Percentiles rank a stretch among this genome's conserved stretches.
Evolutionary conservation across 2,888 invertebrate genomes (phyloP).

Genomic region (Drosophila ustulata): DNA sequence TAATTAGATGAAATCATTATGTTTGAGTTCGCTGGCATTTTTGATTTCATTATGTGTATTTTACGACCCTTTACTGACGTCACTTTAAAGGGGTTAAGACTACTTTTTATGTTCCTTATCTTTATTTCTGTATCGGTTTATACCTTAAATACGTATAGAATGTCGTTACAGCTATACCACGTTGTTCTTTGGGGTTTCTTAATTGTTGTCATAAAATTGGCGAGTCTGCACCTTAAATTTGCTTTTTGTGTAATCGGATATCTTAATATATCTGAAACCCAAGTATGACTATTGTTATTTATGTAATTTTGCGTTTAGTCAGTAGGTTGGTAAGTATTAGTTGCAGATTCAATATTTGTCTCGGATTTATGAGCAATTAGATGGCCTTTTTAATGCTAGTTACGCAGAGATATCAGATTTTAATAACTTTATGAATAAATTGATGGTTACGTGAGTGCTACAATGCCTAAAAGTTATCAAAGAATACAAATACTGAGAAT

Average conservation of each 20-base stretch:
- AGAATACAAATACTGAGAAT: too few relatives aligned
- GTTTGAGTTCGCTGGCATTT: slow-evolving; percentile 67
- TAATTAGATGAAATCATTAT: slow-evolving; percentile 78
- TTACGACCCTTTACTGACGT: slow-evolving; percentile 43
- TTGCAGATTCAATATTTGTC: neutral
- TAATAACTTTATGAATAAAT: neutral
- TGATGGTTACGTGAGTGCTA: neutral
- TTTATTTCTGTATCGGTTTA: slow-evolving; percentile 7
- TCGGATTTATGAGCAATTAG: neutral
- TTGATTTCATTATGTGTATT: slow-evolving; percentile 72
- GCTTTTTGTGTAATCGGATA: slow-evolving; percentile 48
- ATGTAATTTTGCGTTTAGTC: slow-evolving; percentile 31
- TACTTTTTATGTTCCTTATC: slow-evolving; percentile 53
- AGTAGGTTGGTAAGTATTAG: slow-evolving; percentile 18
- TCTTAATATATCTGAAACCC: slow-evolving; percentile 1
- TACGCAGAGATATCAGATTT: neutral
- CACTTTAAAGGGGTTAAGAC: slow-evolving; percentile 32
- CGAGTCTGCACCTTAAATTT: slow-evolving; percentile 57
- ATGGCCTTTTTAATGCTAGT: slow-evolving; percentile 1
- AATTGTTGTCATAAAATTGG: slow-evolving; percentile 54
- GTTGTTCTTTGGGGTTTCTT: slow-evolving; percentile 10
- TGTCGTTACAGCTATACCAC: slow-evolving; percentile 15
- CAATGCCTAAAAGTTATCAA: neutral
- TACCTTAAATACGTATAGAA: slow-evolving; percentile 6
- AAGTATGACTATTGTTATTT: slow-evolving; percentile 24